Conservation (phyloP, 2,113 vertebrate species). For the Petromus typicus region DNA sequence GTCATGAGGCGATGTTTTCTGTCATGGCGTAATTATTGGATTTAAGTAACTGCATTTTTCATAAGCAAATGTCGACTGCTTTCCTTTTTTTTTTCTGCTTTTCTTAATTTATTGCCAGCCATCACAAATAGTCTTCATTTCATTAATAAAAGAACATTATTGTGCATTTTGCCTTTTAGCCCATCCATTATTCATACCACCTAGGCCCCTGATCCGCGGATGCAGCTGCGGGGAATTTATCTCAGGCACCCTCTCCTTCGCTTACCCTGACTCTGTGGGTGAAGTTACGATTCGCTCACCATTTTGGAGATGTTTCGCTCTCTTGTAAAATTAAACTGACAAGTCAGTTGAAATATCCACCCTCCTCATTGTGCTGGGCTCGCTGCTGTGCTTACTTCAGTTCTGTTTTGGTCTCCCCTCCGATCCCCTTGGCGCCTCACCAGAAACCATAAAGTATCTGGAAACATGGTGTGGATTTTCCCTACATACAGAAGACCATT, state of each 20-base stretch:
- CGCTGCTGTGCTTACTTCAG: background rate
- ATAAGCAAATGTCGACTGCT: slow-evolving; percentile 73
- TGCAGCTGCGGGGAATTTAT: slow-evolving; percentile 84
- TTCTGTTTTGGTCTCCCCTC: slow-evolving; percentile 41
- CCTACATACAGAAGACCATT: slow-evolving; percentile 17
- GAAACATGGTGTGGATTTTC: background rate
- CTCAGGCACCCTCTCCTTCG: slow-evolving; percentile 70
- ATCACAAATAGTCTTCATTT: slow-evolving; percentile 85
- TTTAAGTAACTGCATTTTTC: slow-evolving; percentile 83
- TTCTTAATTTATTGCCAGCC: slow-evolving; percentile 84
- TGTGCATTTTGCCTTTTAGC: slow-evolving; percentile 83
- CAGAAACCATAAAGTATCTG: background rate
- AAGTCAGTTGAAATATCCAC: background rate
- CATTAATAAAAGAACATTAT: slow-evolving; percentile 88
- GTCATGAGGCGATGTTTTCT: slow-evolving; percentile 68
- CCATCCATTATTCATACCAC: slow-evolving; percentile 87
- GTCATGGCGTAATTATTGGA: slow-evolving; percentile 80
- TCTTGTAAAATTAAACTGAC: slow-evolving; percentile 66
- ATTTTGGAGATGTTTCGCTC: slow-evolving; percentile 71
- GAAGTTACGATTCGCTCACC: slow-evolving; percentile 69
- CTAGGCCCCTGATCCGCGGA: slow-evolving; percentile 77
- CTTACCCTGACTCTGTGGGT: slow-evolving; percentile 62
- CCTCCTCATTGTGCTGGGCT: slow-evolving; percentile 51
- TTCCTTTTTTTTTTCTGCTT: slow-evolving; percentile 77
- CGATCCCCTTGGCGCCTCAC: background rate